These are phyloP conservation scores for Leuciscus idus DNA, from an alignment of 2,113 vertebrate species.

Conservation along the genomic window DNA sequence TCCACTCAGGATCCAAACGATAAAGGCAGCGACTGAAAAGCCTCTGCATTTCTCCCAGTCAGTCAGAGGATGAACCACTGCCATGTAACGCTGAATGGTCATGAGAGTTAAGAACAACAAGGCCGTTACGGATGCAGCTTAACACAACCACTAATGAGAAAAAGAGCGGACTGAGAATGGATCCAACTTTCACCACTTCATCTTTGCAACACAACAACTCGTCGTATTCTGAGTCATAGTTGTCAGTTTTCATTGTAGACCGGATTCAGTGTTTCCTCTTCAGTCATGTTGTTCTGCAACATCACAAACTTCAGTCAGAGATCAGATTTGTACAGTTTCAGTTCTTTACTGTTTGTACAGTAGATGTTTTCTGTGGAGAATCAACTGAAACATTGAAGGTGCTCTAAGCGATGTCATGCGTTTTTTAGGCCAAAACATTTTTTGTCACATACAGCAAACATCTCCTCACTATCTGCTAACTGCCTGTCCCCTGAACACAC, in stretches of 20 bases:
- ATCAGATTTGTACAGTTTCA: no score
- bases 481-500: no score
- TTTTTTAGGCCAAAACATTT: no score
- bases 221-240: background rate
- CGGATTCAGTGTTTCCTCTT: rapidly evolving
- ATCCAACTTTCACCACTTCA: background rate
- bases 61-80: constrained; percentile 79
- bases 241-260: no score
- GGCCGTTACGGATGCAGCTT: constrained; percentile 81
- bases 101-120: constrained; percentile 85
- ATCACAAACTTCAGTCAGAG: no score
- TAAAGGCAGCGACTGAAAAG: constrained; percentile 44
- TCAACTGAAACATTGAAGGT: no score
- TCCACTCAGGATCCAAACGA: constrained; percentile 79
- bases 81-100: constrained; percentile 84
- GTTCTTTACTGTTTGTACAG: constrained; percentile 22
- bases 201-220: background rate
- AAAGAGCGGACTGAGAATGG: background rate
- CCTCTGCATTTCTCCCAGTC: constrained; percentile 39
- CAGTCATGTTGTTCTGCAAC: background rate
- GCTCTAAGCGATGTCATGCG: no score
- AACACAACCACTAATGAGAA: background rate
- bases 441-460: no score
- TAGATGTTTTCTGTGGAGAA: no score
- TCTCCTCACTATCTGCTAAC: no score